A percentile compares a stretch with the other conserved stretches of the same genome.
These are phyloP conservation scores for Seira sanloemensis DNA, from an alignment of 2,888 invertebrate species.

Conservation along the genomic window DNA sequence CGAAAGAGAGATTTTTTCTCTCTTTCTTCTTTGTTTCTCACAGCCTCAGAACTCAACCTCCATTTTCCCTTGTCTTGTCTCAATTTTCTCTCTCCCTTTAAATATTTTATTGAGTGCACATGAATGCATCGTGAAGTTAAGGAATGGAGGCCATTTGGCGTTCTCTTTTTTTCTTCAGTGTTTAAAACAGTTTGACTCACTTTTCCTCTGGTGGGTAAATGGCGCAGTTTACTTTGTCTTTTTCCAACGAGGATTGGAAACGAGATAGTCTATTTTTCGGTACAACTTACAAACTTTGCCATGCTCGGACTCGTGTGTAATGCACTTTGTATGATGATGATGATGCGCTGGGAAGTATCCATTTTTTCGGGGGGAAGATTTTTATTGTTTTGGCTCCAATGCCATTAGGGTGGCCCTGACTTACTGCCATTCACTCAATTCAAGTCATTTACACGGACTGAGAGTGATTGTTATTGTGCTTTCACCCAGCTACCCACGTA, in stretches of 20 bases:
- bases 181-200: not conserved
- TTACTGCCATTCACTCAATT: not conserved
- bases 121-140: conserved; percentile 48
- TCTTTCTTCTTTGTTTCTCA: not conserved
- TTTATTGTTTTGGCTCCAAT: not conserved
- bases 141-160: conserved; percentile 29
- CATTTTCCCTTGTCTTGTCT: conserved; percentile 10
- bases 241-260: too few species aligned
- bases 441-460: not conserved
- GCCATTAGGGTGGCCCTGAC: not conserved
- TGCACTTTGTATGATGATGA: not conserved
- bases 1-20: not conserved
- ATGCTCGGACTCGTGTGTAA: not conserved
- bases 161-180: not conserved
- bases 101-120: conserved; percentile 57
- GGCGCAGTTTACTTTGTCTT: not conserved
- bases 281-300: too few species aligned
- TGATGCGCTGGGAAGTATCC: not conserved
- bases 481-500: too few species aligned
- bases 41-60: too few species aligned
- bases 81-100: conserved; percentile 35
- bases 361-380: too few species aligned
- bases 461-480: not conserved
- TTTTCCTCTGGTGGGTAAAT: not conserved
- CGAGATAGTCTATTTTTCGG: too few species aligned